Evolutionary conservation across 2,113 vertebrate species (phyloP), one percentile per base, ranked within the genome.

Genomic region (Cathartes aura): DNA sequence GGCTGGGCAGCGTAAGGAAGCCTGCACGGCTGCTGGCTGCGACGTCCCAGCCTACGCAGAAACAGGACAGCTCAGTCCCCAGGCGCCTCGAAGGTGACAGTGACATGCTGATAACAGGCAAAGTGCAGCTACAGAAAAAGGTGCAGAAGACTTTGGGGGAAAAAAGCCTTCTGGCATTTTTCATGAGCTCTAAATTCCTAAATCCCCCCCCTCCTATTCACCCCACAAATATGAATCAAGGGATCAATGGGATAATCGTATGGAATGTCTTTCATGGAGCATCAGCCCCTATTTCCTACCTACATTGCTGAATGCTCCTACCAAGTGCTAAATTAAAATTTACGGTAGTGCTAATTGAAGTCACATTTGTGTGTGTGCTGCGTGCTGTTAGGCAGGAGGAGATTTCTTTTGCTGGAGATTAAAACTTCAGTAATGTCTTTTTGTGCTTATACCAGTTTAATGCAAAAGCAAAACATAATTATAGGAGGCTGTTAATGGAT

Each of bases 301-400:
- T 82, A 50, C 11, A 64, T 56, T 53, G 73, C 59, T 82, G 88
- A 94, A 95, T 53, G 50, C 66, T 95, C 95, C 98, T 94, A 95
- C 90, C 45, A 97, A 95, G 97, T 92, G 96, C 94, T 97, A 93
- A 95, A 94, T 97, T 93, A 95, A 96, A 96, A 96, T 94, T 82
- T 94, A 95, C 62, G 4, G 56, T 56, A 32, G 86, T 93, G 95
- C 86, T 97, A 96, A 96, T 78, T 93, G 86, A 92, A 96, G 97
- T 68, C 78, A 89, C 90, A 62, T 97, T 96, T 95, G 50, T 79
- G 81, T n/a, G 60, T 63, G 45, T 32, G 58, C 73, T 82, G 34
- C 94, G 13, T 96, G 96, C 97, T 93, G 87, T 93, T 91, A 89
- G 36, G 67, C 76, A 85, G 90, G 89, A 94, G 62, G 95, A 97